These are phyloP conservation scores for Phyllopteryx taeniolatus DNA, from an alignment of 2,113 vertebrate genomes.

Conservation along the genomic window DNA sequence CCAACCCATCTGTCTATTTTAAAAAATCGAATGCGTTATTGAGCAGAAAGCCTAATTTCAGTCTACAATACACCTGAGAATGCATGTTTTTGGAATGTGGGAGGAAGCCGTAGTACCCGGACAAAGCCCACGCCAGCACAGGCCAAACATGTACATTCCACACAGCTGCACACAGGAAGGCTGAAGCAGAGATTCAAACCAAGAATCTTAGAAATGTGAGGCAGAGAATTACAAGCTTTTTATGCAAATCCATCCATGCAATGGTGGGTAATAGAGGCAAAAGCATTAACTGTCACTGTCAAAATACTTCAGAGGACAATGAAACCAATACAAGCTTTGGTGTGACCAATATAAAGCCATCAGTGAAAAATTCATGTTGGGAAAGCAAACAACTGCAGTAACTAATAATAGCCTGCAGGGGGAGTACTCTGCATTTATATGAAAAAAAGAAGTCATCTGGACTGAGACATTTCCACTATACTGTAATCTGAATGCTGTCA, in stretches of 20 bases:
- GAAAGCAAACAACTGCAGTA: constrained; percentile 52
- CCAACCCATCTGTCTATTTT: too few relatives aligned
- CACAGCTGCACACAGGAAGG: too few relatives aligned
- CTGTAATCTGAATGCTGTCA: constrained; percentile 10
- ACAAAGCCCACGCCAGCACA: too few relatives aligned
- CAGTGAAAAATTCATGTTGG: neutral
- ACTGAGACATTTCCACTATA: constrained; percentile 19
- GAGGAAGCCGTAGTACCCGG: too few relatives aligned
- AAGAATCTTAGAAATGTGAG: neutral
- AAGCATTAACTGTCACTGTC: neutral
- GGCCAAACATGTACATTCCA: too few relatives aligned
- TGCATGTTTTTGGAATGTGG: too few relatives aligned
- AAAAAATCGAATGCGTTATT: too few relatives aligned
- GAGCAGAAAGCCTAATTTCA: too few relatives aligned
- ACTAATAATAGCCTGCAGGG: constrained; percentile 33
- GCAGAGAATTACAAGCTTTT: neutral
- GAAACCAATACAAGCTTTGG: neutral
- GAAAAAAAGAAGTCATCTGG: neutral
- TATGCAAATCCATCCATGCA: too few relatives aligned
- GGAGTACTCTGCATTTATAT: constrained; percentile 46
- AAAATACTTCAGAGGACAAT: neutral
- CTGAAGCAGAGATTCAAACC: neutral
- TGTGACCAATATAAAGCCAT: neutral
- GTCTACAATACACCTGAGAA: too few relatives aligned
- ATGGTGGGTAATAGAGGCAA: too few relatives aligned